phyloP scores from a whole-genome alignment of 64 coral and sea anemone species.

The Montipora cactus region DNA sequence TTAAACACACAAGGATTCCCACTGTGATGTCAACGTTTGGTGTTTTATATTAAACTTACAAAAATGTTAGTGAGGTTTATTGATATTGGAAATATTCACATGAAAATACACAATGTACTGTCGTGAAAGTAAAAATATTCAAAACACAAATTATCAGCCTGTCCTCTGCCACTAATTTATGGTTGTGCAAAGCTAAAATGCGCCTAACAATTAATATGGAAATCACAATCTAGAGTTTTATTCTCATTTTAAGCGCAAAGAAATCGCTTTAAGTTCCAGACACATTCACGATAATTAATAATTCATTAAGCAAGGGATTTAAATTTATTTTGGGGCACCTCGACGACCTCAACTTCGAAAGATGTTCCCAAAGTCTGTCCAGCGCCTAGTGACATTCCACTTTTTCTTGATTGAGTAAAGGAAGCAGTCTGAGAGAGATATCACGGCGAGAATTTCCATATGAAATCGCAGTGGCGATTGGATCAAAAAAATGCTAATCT shows the following conservation, averaged over 20 bases:
- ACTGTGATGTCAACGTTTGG: neutral
- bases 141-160: neutral
- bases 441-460: neutral
- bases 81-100: neutral
- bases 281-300: constrained; percentile 39
- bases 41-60: neutral
- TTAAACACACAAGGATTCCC: neutral
- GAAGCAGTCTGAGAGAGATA: neutral
- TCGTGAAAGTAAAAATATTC: neutral
- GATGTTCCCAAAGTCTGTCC: neutral
- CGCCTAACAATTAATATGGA: neutral
- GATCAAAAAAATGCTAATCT: constrained; percentile 10
- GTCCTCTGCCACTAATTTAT: neutral
- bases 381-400: neutral
- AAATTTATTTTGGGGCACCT: neutral
- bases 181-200: neutral
- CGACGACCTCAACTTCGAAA: neutral
- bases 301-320: constrained; percentile 10
- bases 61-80: neutral
- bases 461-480: neutral
- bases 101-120: constrained; percentile 1
- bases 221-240: neutral
- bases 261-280: constrained; percentile 25
- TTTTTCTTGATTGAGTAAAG: neutral
- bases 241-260: neutral